phyloP scores from a whole-genome alignment of 2,888 invertebrate species.

The Phoenoteleia sp. region DNA sequence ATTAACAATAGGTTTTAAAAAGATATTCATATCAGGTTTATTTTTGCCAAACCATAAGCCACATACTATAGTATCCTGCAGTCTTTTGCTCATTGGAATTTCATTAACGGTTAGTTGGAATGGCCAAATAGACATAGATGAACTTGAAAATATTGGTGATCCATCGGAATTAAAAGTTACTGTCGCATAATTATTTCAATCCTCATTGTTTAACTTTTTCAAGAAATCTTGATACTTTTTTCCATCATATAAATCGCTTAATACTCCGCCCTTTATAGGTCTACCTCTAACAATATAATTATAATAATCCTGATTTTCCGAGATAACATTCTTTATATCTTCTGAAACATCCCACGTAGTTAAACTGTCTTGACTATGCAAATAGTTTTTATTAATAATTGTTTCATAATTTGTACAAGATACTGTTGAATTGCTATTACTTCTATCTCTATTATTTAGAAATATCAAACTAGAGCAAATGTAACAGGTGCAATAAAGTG shows the following conservation, averaged over 20 bases:
- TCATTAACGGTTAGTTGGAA: constrained; percentile 67
- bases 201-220: constrained; percentile 16
- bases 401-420: too few relatives aligned
- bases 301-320: constrained; percentile 11
- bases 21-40: too few relatives aligned
- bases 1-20: constrained; percentile 48
- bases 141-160: constrained; percentile 52
- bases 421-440: too few relatives aligned
- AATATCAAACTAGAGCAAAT: too few relatives aligned
- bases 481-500: not conserved
- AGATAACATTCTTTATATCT: not conserved
- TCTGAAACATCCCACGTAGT: not conserved
- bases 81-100: constrained; percentile 36
- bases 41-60: too few relatives aligned
- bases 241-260: constrained; percentile 36
- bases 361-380: not conserved
- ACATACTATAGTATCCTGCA: too few relatives aligned
- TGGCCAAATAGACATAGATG: constrained; percentile 47
- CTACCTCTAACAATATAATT: not conserved
- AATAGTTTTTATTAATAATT: not conserved
- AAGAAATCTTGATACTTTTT: constrained; percentile 37
- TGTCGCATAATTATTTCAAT: constrained; percentile 35
- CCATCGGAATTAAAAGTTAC: constrained; percentile 53
- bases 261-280: not conserved
- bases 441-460: too few relatives aligned